Percentiles rank a stretch among this genome's conserved stretches.
phyloP scores from a whole-genome alignment of 2,113 vertebrate species.

The Motacilla tschutschensis region DNA sequence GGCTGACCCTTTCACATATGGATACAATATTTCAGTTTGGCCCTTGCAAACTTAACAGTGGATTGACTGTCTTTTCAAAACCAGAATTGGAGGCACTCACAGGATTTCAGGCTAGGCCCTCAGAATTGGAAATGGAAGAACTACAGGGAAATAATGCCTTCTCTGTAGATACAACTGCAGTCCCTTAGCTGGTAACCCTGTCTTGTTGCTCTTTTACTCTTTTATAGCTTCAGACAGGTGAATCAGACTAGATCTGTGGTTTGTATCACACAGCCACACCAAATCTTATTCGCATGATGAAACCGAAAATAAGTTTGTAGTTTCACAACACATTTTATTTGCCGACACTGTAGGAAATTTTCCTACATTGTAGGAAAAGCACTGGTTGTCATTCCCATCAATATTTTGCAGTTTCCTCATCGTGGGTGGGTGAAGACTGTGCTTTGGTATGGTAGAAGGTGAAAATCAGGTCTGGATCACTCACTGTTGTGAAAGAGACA shows the following conservation, averaged over 20 bases:
- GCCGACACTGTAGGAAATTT: background rate
- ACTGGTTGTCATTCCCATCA: background rate
- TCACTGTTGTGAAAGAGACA: background rate
- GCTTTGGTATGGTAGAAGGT: background rate
- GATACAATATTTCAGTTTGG: background rate
- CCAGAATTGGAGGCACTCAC: background rate
- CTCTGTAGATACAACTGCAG: background rate
- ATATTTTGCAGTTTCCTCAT: background rate
- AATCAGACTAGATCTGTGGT: background rate
- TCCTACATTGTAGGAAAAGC: background rate
- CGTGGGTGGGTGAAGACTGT: background rate
- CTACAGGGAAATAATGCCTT: background rate
- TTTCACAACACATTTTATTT: background rate
- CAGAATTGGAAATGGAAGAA: background rate
- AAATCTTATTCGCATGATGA: background rate
- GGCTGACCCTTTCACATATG: accelerated
- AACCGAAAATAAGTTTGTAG: background rate
- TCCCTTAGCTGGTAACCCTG: background rate
- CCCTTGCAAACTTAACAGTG: background rate
- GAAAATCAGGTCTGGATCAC: background rate
- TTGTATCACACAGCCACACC: background rate
- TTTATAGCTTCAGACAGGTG: background rate
- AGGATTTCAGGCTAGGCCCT: background rate
- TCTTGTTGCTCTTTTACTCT: background rate
- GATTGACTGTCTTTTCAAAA: background rate